Percentiles rank a stretch among this genome's conserved stretches.
Conservation (phyloP, 1,140 invertebrate species). For the Drosophila repletoides region DNA sequence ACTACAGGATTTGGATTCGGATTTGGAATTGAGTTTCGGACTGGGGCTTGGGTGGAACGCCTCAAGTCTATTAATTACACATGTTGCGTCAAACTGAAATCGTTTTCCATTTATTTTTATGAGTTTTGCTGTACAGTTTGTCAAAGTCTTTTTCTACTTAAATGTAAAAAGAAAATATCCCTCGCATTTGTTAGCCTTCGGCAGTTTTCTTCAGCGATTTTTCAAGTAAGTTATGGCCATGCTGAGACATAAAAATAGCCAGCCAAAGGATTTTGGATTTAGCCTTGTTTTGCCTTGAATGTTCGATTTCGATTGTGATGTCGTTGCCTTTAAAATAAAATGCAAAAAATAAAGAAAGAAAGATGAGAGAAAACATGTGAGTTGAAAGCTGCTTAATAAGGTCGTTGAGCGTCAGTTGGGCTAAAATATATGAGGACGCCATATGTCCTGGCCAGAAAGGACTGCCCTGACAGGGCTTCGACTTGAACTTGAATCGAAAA, state of each 20-base stretch:
- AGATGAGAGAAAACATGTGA: conserved; percentile 1
- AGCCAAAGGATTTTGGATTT: conserved; percentile 18
- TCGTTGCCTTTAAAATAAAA: conserved; percentile 30
- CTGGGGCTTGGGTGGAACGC: not conserved
- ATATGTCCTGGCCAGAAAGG: conserved; percentile 31
- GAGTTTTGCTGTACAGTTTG: conserved; percentile 38
- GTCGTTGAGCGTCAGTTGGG: conserved; percentile 47
- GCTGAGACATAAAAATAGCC: conserved; percentile 23
- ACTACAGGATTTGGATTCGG: not conserved
- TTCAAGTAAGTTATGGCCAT: conserved; percentile 51
- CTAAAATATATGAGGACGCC: conserved; percentile 40
- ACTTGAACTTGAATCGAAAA: conserved; percentile 16
- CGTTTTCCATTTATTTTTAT: conserved; percentile 72
- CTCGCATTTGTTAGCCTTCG: conserved; percentile 43
- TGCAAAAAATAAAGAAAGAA: conserved; percentile 19
- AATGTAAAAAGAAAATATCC: conserved; percentile 27
- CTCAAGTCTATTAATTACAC: conserved; percentile 74
- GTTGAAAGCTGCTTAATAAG: conserved; percentile 48
- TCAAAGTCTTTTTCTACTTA: conserved; percentile 24
- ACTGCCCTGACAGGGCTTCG: conserved; percentile 10
- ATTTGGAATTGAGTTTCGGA: not conserved
- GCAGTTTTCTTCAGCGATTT: conserved; percentile 44
- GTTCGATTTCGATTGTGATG: not conserved
- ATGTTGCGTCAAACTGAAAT: conserved; percentile 71
- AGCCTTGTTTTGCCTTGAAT: not conserved